Percentiles rank a stretch among this genome's conserved stretches.
phyloP scores from a whole-genome alignment of 2,888 invertebrate genomes.

The Tenthredo livida region DNA sequence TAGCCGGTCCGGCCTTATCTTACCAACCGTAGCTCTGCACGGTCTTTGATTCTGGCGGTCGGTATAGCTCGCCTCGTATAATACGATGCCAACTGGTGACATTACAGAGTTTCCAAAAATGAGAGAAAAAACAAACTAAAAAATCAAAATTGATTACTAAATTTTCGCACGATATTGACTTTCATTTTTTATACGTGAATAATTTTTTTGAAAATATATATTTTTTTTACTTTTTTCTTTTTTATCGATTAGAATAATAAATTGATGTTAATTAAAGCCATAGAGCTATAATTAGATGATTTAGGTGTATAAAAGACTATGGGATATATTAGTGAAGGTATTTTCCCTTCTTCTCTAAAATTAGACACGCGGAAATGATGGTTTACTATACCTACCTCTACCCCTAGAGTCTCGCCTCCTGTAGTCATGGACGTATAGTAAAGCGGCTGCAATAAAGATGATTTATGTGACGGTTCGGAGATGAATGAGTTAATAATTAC shows the following conservation, averaged over 20 bases:
- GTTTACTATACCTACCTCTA: neutral
- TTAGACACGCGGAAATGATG: conserved; percentile 27
- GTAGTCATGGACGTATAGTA: neutral
- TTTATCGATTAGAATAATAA: neutral
- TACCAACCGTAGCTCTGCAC: neutral
- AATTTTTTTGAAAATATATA: too few species aligned
- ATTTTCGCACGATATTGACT: too few species aligned
- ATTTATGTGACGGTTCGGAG: conserved; percentile 52
- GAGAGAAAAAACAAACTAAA: neutral
- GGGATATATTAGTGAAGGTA: neutral
- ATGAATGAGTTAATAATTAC: conserved; percentile 55
- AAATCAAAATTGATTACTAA: neutral
- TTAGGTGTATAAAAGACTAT: too few species aligned
- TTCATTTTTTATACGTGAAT: too few species aligned
- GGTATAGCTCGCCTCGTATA: neutral
- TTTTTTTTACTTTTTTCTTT: too few species aligned
- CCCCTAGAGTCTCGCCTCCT: neutral
- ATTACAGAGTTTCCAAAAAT: neutral
- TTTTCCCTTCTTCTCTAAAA: neutral
- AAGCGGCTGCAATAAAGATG: conserved; percentile 49
- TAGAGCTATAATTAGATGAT: too few species aligned
- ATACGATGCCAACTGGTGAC: neutral
- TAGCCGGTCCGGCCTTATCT: neutral
- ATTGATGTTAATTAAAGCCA: neutral
- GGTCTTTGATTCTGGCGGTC: neutral